Evolutionary conservation across 2,797 vertebrate genomes (phyloP).

Genomic region (Hydrophis major): DNA sequence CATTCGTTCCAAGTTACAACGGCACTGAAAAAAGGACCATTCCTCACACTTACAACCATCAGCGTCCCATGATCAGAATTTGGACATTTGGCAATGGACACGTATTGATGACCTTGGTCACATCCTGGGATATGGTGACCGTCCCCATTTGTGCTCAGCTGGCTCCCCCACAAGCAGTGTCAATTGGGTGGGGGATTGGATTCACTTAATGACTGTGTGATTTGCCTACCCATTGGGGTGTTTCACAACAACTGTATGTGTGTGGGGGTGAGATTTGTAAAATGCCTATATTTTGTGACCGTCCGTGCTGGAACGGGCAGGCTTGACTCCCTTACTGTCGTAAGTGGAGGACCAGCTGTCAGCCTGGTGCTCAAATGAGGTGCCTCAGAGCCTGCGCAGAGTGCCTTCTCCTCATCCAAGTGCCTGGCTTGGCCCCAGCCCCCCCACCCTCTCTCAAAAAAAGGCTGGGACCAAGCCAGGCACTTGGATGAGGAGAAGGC

Average conservation of each 20-base stretch:
- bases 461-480: too few species aligned
- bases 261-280: background rate
- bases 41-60: background rate
- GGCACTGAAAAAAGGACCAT: background rate
- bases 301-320: too few species aligned
- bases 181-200: background rate
- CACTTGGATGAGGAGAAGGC: too few species aligned
- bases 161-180: background rate
- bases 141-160: too few species aligned
- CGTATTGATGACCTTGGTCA: background rate
- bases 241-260: too few species aligned
- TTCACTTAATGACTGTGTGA: background rate
- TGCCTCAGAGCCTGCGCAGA: background rate
- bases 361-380: too few species aligned
- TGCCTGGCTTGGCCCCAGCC: background rate
- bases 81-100: background rate
- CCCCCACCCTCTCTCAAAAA: too few species aligned
- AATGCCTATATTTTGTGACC: background rate
- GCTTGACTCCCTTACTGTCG: too few species aligned
- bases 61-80: too few species aligned
- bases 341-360: background rate
- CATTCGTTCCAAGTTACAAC: background rate
- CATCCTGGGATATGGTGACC: background rate
- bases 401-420: background rate
- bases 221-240: background rate